Percentiles rank a stretch among this genome's conserved stretches.
These are phyloP conservation scores for Zele albiditarsus DNA, from an alignment of 2,888 invertebrate species.

Conservation along the genomic window DNA sequence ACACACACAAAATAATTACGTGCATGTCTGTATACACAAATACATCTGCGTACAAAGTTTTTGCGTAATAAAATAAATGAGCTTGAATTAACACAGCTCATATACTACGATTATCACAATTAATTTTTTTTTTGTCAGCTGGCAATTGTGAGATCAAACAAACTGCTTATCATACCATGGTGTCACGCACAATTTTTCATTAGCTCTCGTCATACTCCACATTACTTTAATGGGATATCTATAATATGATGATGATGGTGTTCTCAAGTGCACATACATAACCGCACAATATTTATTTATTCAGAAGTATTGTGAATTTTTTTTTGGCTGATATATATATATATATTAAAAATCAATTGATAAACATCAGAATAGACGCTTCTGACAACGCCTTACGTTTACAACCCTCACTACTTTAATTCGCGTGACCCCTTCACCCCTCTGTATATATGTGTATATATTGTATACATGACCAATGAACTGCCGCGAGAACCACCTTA, in stretches of 20 bases:
- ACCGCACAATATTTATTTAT: background rate
- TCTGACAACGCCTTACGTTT: slow-evolving; percentile 65
- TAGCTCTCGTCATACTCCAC: background rate
- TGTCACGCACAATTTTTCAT: background rate
- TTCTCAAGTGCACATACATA: too few relatives aligned
- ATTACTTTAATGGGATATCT: background rate
- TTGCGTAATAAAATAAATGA: background rate
- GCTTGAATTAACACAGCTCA: background rate
- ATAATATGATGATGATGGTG: background rate
- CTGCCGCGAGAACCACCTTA: slow-evolving; percentile 4
- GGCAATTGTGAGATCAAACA: background rate
- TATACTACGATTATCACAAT: background rate
- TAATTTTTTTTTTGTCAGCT: background rate
- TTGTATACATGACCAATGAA: background rate
- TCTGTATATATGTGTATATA: slow-evolving; percentile 1
- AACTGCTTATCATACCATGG: background rate
- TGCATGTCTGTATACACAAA: background rate
- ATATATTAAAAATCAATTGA: slow-evolving; percentile 13
- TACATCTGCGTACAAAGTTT: background rate
- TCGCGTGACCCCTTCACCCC: slow-evolving; percentile 33
- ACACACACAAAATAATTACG: background rate
- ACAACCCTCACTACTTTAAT: slow-evolving; percentile 57
- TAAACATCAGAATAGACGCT: slow-evolving; percentile 59
- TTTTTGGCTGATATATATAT: background rate
- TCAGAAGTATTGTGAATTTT: background rate